Conservation (phyloP, 2,797 vertebrate genomes). For the Kryptopterus vitreolus region DNA sequence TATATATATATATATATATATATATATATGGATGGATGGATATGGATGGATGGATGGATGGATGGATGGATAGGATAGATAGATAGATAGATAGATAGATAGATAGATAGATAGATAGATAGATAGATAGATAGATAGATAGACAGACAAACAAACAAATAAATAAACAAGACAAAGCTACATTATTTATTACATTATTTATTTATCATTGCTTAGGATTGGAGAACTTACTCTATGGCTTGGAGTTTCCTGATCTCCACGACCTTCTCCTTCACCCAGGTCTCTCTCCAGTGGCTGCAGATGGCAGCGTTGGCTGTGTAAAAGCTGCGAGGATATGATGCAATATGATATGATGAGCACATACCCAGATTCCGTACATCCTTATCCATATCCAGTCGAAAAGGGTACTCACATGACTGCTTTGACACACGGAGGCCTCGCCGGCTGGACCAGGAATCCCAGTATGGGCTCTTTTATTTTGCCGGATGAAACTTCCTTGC, state of each 20-base stretch:
- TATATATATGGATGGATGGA: too few relatives aligned
- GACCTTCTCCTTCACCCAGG: slow-evolving; percentile 67
- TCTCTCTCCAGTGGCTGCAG: slow-evolving; percentile 70
- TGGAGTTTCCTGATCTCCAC: slow-evolving; percentile 26
- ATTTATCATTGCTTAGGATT: too few relatives aligned
- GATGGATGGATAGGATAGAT: too few relatives aligned
- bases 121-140: too few relatives aligned
- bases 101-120: too few relatives aligned
- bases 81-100: too few relatives aligned
- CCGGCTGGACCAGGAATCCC: slow-evolving; percentile 67
- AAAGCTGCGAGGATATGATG: slow-evolving; percentile 42
- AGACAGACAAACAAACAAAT: too few relatives aligned
- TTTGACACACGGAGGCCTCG: slow-evolving; percentile 63
- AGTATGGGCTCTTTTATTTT: slow-evolving; percentile 60
- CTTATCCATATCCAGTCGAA: too few relatives aligned
- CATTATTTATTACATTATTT: too few relatives aligned
- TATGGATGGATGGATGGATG: too few relatives aligned
- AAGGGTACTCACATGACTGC: slow-evolving; percentile 67
- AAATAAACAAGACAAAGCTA: too few relatives aligned
- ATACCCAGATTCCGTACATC: not conserved
- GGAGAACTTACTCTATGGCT: slow-evolving; percentile 63
- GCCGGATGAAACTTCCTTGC: slow-evolving; percentile 55
- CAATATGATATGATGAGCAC: not conserved
- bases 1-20: too few relatives aligned
- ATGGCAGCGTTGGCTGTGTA: slow-evolving; percentile 60